Evolutionary conservation across 2,113 vertebrate species (phyloP).

Genomic region (Varanus salvator): DNA sequence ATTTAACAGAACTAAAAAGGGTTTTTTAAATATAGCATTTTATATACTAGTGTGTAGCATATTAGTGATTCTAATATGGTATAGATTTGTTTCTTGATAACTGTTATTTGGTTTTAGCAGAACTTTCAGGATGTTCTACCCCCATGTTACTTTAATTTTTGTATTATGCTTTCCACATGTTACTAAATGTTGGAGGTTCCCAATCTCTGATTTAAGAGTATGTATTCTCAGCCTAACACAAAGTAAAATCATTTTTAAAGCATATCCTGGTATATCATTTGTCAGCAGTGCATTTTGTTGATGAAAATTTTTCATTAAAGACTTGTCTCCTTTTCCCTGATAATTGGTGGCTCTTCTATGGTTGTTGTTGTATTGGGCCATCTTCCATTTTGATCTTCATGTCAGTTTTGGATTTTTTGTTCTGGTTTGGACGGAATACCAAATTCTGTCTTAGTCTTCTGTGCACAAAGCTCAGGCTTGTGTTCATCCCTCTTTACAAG

Average conservation of each 20-base stretch:
- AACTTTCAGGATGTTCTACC: neutral
- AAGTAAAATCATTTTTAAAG: neutral
- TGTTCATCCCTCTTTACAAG: neutral
- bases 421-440: neutral
- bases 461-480: neutral
- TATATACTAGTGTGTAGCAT: too few relatives aligned
- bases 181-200: conserved; percentile 2
- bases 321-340: neutral
- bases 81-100: neutral
- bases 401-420: conserved; percentile 25
- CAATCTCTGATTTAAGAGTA: neutral
- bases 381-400: neutral
- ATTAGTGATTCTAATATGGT: neutral
- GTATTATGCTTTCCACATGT: conserved; percentile 25
- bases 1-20: neutral
- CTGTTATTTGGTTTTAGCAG: neutral
- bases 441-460: neutral
- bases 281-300: conserved; percentile 6
- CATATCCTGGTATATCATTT: conserved; percentile 27
- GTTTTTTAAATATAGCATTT: neutral
- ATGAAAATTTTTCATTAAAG: neutral
- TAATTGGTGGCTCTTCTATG: neutral
- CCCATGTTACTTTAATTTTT: conserved; percentile 15
- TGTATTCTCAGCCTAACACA: conserved; percentile 4
- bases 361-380: neutral